phyloP scores from a whole-genome alignment of 2,113 vertebrate genomes.

The Nyctereutes procyonoides region DNA sequence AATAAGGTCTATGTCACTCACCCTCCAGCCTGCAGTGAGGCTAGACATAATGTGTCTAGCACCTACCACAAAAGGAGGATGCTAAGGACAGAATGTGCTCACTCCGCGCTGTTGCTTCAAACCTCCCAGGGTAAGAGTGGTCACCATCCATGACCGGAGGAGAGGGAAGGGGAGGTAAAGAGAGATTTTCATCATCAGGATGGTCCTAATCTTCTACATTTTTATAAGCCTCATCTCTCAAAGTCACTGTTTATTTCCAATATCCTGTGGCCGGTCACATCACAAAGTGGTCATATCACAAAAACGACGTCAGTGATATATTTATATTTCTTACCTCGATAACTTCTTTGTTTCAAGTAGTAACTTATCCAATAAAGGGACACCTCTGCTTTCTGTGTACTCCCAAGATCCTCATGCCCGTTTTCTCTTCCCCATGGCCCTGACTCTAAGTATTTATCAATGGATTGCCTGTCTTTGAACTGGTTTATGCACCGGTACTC shows the following conservation, averaged over 20 bases:
- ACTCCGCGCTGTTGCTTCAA: not conserved
- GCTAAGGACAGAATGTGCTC: not conserved
- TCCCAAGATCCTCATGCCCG: not conserved
- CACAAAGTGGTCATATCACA: not conserved
- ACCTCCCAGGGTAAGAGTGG: accelerated
- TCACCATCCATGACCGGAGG: not conserved
- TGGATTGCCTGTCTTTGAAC: not conserved
- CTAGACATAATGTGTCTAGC: not conserved
- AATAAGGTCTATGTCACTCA: not conserved
- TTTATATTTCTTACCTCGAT: not conserved
- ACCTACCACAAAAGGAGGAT: not conserved
- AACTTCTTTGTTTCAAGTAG: not conserved
- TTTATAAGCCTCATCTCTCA: not conserved
- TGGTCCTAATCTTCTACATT: not conserved
- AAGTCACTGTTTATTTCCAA: not conserved
- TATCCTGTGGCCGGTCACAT: not conserved
- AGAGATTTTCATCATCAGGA: not conserved
- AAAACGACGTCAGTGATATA: not conserved
- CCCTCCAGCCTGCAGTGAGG: not conserved
- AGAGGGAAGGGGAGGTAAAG: not conserved
- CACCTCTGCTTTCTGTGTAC: not conserved
- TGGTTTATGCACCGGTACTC: not conserved
- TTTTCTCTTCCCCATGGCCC: not conserved
- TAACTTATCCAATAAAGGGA: not conserved
- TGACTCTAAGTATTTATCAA: not conserved